These are phyloP conservation scores for Zootoca vivipara DNA, from an alignment of 2,113 vertebrate genomes.

Conservation along the genomic window DNA sequence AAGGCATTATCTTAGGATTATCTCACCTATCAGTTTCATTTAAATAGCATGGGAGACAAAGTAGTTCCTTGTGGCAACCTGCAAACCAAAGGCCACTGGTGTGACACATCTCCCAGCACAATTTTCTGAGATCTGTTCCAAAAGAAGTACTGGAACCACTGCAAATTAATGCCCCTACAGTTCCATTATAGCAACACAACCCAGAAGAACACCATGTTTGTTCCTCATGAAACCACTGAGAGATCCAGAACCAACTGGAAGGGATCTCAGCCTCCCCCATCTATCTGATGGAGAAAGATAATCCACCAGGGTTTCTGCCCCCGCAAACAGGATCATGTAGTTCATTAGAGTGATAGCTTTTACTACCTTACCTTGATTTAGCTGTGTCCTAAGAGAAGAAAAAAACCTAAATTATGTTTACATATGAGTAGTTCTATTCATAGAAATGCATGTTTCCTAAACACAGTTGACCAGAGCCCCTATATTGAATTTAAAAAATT, in stretches of 20 bases:
- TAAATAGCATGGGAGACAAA: not conserved
- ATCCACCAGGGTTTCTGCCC: not conserved
- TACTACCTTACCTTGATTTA: not conserved
- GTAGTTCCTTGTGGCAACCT: not conserved
- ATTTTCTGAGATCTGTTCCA: not conserved
- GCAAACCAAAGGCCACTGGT: not conserved
- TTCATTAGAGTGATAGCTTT: not conserved
- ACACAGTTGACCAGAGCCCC: slow-evolving; percentile 16
- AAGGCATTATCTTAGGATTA: not conserved
- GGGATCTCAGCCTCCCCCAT: not conserved
- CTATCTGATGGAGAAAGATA: not conserved
- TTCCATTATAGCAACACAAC: not conserved
- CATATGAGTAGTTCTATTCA: not conserved
- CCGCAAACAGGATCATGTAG: not conserved
- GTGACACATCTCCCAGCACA: not conserved
- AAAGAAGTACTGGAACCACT: not conserved
- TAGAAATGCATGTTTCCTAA: slow-evolving; percentile 5
- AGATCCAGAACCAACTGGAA: not conserved
- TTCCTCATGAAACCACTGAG: not conserved
- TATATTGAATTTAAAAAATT: slow-evolving; percentile 26
- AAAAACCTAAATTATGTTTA: not conserved
- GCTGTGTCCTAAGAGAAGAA: not conserved
- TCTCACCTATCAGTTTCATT: not conserved
- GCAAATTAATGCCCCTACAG: not conserved
- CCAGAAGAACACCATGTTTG: not conserved